phyloP scores from a whole-genome alignment of 1,140 invertebrate species.

The Apis florea region DNA sequence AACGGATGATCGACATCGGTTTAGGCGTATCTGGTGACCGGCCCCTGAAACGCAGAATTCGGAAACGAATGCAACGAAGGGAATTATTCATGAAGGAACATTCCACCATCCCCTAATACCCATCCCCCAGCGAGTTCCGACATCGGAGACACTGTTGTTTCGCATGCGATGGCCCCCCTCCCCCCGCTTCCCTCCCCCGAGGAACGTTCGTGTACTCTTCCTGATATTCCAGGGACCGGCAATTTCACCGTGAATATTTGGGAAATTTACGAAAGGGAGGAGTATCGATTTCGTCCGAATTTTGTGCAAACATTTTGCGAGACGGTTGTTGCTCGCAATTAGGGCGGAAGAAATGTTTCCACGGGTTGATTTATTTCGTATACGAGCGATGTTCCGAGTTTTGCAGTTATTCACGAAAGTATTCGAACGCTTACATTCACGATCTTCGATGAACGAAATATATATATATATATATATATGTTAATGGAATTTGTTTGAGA shows the following conservation, averaged over 20 bases:
- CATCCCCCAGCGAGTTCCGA: neutral
- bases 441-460: no score
- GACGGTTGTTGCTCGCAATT: neutral
- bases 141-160: constrained; percentile 21
- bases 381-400: no score
- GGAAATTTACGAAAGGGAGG: constrained; percentile 8
- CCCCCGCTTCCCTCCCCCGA: neutral
- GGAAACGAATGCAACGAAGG: constrained; percentile 53
- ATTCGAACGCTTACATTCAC: no score
- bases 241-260: constrained; percentile 14
- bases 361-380: neutral
- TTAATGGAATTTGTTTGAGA: no score
- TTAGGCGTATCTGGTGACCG: constrained; percentile 3
- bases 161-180: constrained; percentile 39
- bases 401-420: no score
- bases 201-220: constrained; percentile 8
- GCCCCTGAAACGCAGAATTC: constrained; percentile 53
- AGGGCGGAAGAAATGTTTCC: neutral
- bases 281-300: neutral
- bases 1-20: constrained; percentile 52
- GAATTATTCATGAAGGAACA: constrained; percentile 67
- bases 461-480: no score
- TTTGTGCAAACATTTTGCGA: neutral
- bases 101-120: constrained; percentile 24
- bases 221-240: constrained; percentile 34